Conservation (phyloP, 2,888 invertebrate genomes). For the Opisthograptis luteolata region DNA sequence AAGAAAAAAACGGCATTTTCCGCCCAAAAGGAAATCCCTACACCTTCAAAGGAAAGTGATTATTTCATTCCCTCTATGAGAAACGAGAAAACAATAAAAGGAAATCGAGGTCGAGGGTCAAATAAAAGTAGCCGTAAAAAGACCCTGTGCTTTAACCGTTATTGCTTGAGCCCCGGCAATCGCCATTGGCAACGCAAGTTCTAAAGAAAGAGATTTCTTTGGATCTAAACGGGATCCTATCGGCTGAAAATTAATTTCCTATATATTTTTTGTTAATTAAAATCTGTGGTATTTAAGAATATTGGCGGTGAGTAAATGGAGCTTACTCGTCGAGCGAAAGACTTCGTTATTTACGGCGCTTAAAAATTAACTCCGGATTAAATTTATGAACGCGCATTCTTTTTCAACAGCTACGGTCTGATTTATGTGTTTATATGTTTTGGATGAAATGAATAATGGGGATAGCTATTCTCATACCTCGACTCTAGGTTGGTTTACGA, state of each 20-base stretch:
- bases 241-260: slow-evolving; percentile 15
- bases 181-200: slow-evolving; percentile 7
- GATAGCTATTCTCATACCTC: too few species aligned
- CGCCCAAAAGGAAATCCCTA: slow-evolving; percentile 20
- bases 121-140: slow-evolving; percentile 36
- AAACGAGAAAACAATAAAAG: slow-evolving; percentile 39
- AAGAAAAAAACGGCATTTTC: slow-evolving; percentile 15
- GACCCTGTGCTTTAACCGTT: slow-evolving; percentile 31
- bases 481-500: too few species aligned
- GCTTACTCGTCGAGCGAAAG: background rate
- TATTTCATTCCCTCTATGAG: slow-evolving; percentile 34
- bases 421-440: too few species aligned
- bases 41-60: slow-evolving; percentile 29
- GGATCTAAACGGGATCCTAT: slow-evolving; percentile 14
- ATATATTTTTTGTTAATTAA: slow-evolving; percentile 22
- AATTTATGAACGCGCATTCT: too few species aligned
- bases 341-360: background rate
- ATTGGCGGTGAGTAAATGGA: background rate
- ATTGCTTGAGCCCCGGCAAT: slow-evolving; percentile 16
- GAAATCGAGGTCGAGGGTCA: slow-evolving; percentile 37
- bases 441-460: too few species aligned
- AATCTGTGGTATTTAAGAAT: slow-evolving; percentile 4
- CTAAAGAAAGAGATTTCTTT: slow-evolving; percentile 19
- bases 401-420: too few species aligned
- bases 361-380: background rate